Evolutionary conservation across 2,113 vertebrate genomes (phyloP).

Genomic region (Heliornis fulica): DNA sequence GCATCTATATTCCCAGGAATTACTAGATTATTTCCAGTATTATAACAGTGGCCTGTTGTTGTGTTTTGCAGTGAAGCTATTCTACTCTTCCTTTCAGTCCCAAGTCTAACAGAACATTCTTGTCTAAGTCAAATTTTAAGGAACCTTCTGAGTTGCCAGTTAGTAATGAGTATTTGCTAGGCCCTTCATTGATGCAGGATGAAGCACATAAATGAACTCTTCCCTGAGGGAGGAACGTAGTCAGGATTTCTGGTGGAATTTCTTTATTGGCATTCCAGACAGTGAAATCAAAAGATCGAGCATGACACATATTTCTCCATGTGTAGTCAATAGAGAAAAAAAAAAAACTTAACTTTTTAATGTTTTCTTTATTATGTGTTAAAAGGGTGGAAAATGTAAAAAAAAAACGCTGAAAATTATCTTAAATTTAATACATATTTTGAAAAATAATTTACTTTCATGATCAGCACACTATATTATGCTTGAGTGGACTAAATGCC

Average conservation of each 20-base stretch:
- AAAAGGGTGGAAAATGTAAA: not conserved
- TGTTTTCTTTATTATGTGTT: too few relatives aligned
- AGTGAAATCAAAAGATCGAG: not conserved
- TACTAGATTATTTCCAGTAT: not conserved
- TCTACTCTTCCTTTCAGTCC: not conserved
- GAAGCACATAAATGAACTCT: not conserved
- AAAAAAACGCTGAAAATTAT: not conserved
- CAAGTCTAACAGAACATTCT: not conserved
- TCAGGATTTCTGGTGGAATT: not conserved
- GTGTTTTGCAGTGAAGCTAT: not conserved
- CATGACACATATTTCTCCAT: not conserved
- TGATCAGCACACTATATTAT: not conserved
- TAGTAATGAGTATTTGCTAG: not conserved
- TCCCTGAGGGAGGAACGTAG: not conserved
- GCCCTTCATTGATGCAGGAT: not conserved
- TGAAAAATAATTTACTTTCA: slow-evolving; percentile 1
- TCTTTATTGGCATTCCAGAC: not conserved
- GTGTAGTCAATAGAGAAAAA: not conserved
- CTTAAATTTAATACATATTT: not conserved
- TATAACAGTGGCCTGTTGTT: not conserved
- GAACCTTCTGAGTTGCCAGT: fast-evolving
- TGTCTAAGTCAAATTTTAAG: not conserved
- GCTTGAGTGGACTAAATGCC: not conserved
- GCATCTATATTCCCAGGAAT: not conserved
- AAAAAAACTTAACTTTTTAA: not conserved